Base-by-base conservation (phyloP, 1,140 invertebrate species). In the Panagrolaimus sp. region DNA sequence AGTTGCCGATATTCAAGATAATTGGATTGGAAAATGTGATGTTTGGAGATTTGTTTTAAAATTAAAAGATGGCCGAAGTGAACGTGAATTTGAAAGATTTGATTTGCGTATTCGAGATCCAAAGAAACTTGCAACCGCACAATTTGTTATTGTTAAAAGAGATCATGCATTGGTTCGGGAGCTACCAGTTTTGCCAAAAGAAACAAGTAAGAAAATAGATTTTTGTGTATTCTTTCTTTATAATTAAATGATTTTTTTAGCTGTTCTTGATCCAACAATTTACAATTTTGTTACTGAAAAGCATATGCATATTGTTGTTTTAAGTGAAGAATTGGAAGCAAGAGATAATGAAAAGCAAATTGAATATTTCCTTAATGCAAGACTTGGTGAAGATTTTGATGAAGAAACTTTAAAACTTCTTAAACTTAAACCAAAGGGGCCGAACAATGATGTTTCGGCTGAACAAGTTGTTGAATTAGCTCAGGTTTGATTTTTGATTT, bases 21-120 rank as follows among this genome's bases (percentile, higher is more conserved):
- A 95, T 83, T 98, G 96, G 95, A 94, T 99, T 77, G 94, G 94
- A 9, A 87, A 93, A 72, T 95, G 92, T 81, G 88, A 90, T 84
- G 94, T 94, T 7, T 88, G 88, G 71, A 87, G 87, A 70, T 87
- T 96, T 77, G 87, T 90, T 78, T 90, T 96, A 85, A 81, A 87
- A 75, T 65, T 91, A 63, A 76, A 80, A 74, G 84, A 84, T 66
- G 62, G 28, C 12, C 44, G 63, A 44, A n/a, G 65, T 15, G 38
- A 67, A n/a, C 63, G 7, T 14, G 65, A 69, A 21, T 48, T 55
- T 21, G 70, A 76, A 62, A 55, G 43, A 28, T 64, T 81, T 28
- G 79, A 81, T 69, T 47, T 81, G 8, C 62, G 79, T 21, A 47
- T 81, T 12, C n/a, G 24, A 10, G 46, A 79, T 69, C 69, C 75